Evolutionary conservation across 2,113 vertebrate genomes (phyloP), one percentile per base, ranked within the genome.

Genomic region (Grantiella picta): DNA sequence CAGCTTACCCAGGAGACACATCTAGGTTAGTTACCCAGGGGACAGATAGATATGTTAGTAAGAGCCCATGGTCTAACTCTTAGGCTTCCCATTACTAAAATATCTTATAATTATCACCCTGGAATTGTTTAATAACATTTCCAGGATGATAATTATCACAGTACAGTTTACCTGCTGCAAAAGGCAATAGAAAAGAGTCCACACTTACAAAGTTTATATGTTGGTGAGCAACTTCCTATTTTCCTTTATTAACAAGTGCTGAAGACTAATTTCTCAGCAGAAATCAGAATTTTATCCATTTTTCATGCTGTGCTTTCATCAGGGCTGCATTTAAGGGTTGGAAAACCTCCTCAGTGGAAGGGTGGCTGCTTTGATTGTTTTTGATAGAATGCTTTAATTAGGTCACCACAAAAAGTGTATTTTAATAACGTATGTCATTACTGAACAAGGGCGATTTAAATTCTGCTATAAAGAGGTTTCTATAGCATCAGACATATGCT

Each of bases 301-400:
- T 81, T 86, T 97, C 96, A 97, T 64, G 85, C 82, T 93, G 59
- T 81, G 90, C 35, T 95, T 97, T 96, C 91, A 94, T 96, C 89
- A 94, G 78, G 15, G 44, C 56, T 94, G 36, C 50, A 54, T 49
- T 93, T 91, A 72, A 68, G 91, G 21, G 12, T 20, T 89, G 88
- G 69, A 94, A 97, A 97, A 69, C 49, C 64, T 96, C 61, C 49
- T 91, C 71, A 66, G 64, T 76, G 35, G 65, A 80, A 89, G 61
- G 35, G 36, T 82, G 72, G 47, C 57, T 96, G 60, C 82, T 96
- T 96, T 86, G 86, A 95, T 96, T 92, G 78, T 82, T 97, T 97
- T 95, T 97, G 93, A 97, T 96, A 33, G 69, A 97, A 91, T 86
- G 82, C 66, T 96, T 97, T 97, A 98, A 97, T 97, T 97, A 97